Conservation (phyloP, 2,888 invertebrate species). For the Hybos culiciformis region DNA sequence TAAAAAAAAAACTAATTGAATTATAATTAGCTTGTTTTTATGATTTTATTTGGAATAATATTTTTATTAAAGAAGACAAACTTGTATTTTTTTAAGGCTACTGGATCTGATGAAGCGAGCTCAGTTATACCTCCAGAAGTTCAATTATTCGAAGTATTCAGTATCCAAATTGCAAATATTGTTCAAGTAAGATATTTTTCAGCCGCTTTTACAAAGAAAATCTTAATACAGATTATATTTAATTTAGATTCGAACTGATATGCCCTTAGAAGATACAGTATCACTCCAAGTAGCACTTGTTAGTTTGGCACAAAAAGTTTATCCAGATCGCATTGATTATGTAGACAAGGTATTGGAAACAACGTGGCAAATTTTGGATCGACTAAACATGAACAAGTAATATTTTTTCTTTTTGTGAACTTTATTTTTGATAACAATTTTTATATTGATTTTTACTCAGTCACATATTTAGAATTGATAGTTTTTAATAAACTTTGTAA, state of each 20-base stretch:
- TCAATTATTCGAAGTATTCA: conserved; percentile 95
- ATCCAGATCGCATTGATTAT: conserved; percentile 86
- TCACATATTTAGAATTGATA: too few relatives aligned
- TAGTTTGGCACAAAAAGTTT: conserved; percentile 91
- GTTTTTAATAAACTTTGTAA: not conserved
- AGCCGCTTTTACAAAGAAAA: not conserved
- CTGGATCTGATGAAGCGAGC: not conserved
- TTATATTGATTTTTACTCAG: not conserved
- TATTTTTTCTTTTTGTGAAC: conserved; percentile 16
- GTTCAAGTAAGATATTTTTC: conserved; percentile 51
- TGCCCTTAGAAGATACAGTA: conserved; percentile 92
- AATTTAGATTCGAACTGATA: conserved; percentile 72
- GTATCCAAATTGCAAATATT: conserved; percentile 90
- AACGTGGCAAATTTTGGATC: conserved; percentile 79
- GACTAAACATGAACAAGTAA: conserved; percentile 71
- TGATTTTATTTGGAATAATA: not conserved
- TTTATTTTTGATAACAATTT: not conserved
- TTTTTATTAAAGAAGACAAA: not conserved
- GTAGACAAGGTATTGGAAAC: conserved; percentile 90
- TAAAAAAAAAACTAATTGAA: too few relatives aligned
- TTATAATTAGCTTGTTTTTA: not conserved
- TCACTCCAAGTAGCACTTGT: conserved; percentile 89
- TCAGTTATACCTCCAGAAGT: conserved; percentile 69
- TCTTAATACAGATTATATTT: not conserved
- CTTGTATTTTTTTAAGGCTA: not conserved